Percentiles rank a stretch among this genome's conserved stretches.
phyloP scores from a whole-genome alignment of 2,888 invertebrate species.

The Buathra laborator region DNA sequence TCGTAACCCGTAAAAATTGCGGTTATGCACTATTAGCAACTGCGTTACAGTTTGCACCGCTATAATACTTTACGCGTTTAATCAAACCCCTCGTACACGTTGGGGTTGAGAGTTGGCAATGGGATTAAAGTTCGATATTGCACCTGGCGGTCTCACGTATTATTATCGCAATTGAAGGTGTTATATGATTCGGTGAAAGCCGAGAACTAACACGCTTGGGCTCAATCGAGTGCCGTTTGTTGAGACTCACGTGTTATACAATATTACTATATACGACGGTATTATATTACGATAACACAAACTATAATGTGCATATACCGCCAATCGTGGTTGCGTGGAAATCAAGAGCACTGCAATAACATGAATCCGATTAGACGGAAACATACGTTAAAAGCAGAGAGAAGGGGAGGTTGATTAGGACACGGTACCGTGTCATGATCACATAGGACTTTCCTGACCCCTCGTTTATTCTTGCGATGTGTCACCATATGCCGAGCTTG shows the following conservation, averaged over 20 bases:
- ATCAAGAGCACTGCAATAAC: neutral
- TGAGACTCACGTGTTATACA: conserved; percentile 20
- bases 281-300: neutral
- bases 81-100: conserved; percentile 18
- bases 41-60: conserved; percentile 26
- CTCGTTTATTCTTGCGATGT: no score
- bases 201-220: conserved; percentile 38
- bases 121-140: conserved; percentile 59
- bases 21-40: conserved; percentile 42
- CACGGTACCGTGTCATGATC: no score
- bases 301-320: neutral
- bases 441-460: no score
- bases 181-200: conserved; percentile 28
- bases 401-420: no score
- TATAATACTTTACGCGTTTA: conserved; percentile 47
- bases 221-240: conserved; percentile 40
- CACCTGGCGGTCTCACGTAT: conserved; percentile 37
- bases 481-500: no score
- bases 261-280: conserved; percentile 22
- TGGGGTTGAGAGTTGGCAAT: conserved; percentile 23
- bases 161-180: conserved; percentile 45
- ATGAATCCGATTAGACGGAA: neutral
- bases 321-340: neutral
- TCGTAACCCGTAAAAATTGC: conserved; percentile 40
- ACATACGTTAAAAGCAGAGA: neutral